Evolutionary conservation across 2,888 invertebrate genomes (phyloP), one percentile per base, ranked within the genome.

Genomic region (Pandemis corylana): DNA sequence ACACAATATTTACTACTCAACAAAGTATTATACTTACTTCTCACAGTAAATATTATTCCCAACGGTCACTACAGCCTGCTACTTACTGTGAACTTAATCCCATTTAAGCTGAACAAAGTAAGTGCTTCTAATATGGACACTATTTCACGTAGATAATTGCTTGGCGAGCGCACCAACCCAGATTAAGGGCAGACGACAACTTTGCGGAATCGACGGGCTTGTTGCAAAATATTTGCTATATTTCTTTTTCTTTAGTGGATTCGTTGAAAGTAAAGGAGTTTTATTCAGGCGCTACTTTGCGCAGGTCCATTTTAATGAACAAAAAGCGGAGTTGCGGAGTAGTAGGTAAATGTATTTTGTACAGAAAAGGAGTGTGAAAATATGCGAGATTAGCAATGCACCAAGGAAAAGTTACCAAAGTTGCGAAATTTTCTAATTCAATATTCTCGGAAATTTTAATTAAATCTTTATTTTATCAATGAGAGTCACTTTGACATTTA

Each of bases 111-210:
- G 87, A 85, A 89, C 90, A 85, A 89, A 90, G 90, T 92, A 91
- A 92, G 89, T 90, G 89, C 87, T 88, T 80, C 89, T 90, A 92
- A 91, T 90, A 88, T 89, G 82, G 85, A 83, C 90, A 90, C 89
- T 91, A 93, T 92, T 93, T 93, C 88, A 90, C 88, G 86, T 87
- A 90, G 92, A 92, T 93, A 93, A 93, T 93, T 93, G 91, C 89
- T 88, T 87, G 88, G 89, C 87, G 85, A 86, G 88, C 84, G 84
- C 82, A 82, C 83, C 81, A 82, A 78, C 83, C 83, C 75, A 84
- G 89, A 90, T 90, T 90, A 90, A 84, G 82, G 79, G 78, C 79
- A 77, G 82, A 78, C 78, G 84, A 84, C 84, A 83, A 83, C 77
- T 71, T 74, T 51, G 62, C 44, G 49, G 42, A 70, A 66, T 62